Evolutionary conservation across 2,888 invertebrate species (phyloP), one percentile per base, ranked within the genome.

Genomic region (Parasteatoda lunata): DNA sequence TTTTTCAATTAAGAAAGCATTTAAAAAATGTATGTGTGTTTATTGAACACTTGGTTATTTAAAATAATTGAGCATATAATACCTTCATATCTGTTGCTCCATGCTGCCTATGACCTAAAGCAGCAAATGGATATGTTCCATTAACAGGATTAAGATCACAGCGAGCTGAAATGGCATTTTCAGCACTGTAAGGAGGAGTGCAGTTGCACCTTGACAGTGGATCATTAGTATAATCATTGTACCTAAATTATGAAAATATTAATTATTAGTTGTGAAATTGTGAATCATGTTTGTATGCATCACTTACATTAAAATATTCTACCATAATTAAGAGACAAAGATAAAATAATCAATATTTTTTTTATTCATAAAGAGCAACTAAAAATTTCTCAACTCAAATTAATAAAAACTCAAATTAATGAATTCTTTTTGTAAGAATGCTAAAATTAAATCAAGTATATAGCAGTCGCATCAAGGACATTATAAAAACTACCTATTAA

Each of bases 61-160:
- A 30, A 30, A 30, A 1, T 59, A 59, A 59, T 59, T 59, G 15
- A 71, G 8, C 13, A 4, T 54, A 11, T 54, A 73, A 52, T 84
- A 95, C 92, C 93, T 95, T 96, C 91, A 94, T 94, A 91, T 96
- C 96, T 0, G 94, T 94, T 52, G 93, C 95, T 89, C 95, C 95
- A 92, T 95, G 95, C 90, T 93, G 93, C 89, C 95, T 93, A 92
- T 95, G 95, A 3, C 95, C 94, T 73, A 95, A 93, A 68, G 94
- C 94, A 52, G 93, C 93, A 91, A 95, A 94, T 45, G 95, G 95
- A 91, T 94, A 96, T 45, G 93, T 94, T 15, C 96, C 95, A 90
- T 94, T 94, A 6, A 93, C 92, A 0, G 94, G 94, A 92, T 96
- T 96, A 89, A 96, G 93, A 91, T 96, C 96, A 91, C 94, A 94